Evolutionary conservation across 2,113 vertebrate species (phyloP).

Genomic region (Indri indri): DNA sequence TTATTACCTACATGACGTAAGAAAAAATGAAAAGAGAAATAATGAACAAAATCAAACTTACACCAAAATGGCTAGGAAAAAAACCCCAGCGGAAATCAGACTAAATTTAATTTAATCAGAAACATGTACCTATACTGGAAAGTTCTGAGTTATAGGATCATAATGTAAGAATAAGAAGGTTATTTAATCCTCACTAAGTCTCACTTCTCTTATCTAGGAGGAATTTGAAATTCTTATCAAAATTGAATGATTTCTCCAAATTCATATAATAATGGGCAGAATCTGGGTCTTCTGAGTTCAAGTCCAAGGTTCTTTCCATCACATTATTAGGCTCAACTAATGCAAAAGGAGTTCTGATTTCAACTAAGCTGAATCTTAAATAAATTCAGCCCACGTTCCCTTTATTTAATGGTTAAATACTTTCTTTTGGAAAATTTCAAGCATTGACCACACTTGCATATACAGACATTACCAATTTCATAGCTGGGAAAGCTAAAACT

Average conservation of each 20-base stretch:
- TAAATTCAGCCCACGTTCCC: neutral
- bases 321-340: neutral
- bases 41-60: neutral
- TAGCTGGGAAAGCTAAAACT: neutral
- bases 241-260: neutral
- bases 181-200: neutral
- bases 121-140: neutral
- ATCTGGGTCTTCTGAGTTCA: slow-evolving; percentile 28
- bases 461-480: neutral
- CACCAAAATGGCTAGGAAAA: neutral
- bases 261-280: neutral
- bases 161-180: neutral
- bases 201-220: neutral
- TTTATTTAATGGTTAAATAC: neutral
- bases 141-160: neutral
- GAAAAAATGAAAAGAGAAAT: neutral
- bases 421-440: neutral
- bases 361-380: slow-evolving; percentile 17
- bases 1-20: neutral
- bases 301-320: neutral
- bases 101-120: slow-evolving; percentile 21
- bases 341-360: neutral
- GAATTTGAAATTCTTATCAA: neutral
- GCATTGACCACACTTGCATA: neutral
- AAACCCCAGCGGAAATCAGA: neutral